Base-by-base conservation (phyloP, 2,113 vertebrate genomes). In the Hemiscyllium ocellatum region DNA sequence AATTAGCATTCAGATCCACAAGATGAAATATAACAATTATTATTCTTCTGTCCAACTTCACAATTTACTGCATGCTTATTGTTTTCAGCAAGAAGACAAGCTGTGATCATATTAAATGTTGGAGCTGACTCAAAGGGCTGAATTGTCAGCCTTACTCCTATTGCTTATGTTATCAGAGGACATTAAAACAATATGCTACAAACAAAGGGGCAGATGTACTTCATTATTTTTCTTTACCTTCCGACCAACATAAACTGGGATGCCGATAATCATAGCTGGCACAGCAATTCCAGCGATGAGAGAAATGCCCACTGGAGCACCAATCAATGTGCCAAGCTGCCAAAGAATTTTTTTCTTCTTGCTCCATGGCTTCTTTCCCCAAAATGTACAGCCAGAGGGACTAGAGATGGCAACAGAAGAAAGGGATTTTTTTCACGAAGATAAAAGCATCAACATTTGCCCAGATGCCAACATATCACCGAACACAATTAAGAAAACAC, bases 321-420 rank as follows among this genome's bases (percentile, higher is more conserved):
- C 99, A 1, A 99, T 99, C 97, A 99, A 96, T 0, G 99, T 99
- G 80, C 99, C 99, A 96, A 99, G 97, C 97, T 99, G 99, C 99
- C 99, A 99, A 95, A 99, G 97, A 96, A 99, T 99, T 98, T 99
- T 99, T 98, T 99, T 99, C 97, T 99, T 99, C 96, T 98, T 98
- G 97, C 99, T 99, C 99, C 99, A 99, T 0, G 99, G 99, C 97
- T 99, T 99, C 98, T 99, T 99, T 95, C 99, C 99, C 99, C 99
- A 99, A 97, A 99, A 99, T 0, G 99, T 99, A 61, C 99, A 99
- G 96, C 99, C 99, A 96, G 99, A 99, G 95, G 99, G 99, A 96
- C 99, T 99, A 96, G 94, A 50, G 95, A 96, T 66, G 69, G 26
- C 12, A 76, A 52, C 22, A 22, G 37, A 72, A 70, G 20, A 47